These are phyloP conservation scores for Ginglymostoma cirratum DNA, from an alignment of 2,113 vertebrate species.

Conservation along the genomic window DNA sequence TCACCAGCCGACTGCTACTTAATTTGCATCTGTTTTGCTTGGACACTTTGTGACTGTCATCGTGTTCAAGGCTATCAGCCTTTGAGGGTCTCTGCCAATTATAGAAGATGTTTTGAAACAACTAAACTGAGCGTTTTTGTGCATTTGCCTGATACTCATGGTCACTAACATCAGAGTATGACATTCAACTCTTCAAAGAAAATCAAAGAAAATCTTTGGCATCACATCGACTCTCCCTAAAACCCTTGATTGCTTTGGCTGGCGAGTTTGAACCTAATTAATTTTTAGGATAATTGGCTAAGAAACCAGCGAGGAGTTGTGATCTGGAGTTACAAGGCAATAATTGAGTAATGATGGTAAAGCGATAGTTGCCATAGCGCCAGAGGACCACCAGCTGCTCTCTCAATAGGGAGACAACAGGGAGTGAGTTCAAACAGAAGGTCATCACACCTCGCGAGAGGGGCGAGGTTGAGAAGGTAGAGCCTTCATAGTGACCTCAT, in stretches of 20 bases:
- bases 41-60: neutral
- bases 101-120: too few species aligned
- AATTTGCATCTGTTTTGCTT: neutral
- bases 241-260: neutral
- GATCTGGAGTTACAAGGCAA: neutral
- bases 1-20: neutral
- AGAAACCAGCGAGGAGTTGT: neutral
- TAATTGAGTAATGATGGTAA: neutral
- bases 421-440: too few species aligned
- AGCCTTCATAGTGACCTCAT: too few species aligned
- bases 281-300: neutral
- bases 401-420: too few species aligned
- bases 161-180: too few species aligned
- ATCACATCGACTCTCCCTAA: too few species aligned
- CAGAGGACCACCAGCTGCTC: too few species aligned
- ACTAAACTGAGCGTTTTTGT: too few species aligned
- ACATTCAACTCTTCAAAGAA: neutral
- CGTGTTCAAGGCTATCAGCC: neutral
- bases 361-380: too few species aligned
- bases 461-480: too few species aligned
- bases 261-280: neutral
- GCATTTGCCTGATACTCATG: too few species aligned
- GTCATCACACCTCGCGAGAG: too few species aligned
- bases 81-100: neutral
- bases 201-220: neutral